Conservation (phyloP, 2,888 invertebrate genomes). For the Lepidochrysops patricia region DNA sequence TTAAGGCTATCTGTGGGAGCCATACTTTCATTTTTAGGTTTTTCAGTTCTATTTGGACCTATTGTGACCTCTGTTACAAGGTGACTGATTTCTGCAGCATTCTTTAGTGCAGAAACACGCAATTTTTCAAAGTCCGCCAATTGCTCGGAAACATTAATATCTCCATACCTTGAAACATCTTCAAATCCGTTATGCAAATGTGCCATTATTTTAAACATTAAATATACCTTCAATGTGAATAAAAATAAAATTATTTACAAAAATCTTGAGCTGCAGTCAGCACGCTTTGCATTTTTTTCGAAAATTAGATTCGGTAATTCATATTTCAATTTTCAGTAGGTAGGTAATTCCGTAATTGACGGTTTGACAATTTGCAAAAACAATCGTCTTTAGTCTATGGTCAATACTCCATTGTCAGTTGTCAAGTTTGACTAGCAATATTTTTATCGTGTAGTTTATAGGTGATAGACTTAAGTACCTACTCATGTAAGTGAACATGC, state of each 20-base stretch:
- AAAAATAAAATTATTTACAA: background rate
- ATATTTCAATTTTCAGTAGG: too few species aligned
- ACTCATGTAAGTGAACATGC: too few species aligned
- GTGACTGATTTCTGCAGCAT: slow-evolving; percentile 70
- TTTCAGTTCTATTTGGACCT: slow-evolving; percentile 49
- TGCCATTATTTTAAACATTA: background rate
- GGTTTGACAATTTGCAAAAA: background rate
- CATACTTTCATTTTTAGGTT: slow-evolving; percentile 27
- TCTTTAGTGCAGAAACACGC: slow-evolving; percentile 75
- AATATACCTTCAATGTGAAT: background rate
- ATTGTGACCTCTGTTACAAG: slow-evolving; percentile 69
- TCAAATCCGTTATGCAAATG: background rate
- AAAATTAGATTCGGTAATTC: too few species aligned
- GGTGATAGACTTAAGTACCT: too few species aligned
- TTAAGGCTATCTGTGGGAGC: slow-evolving; percentile 35
- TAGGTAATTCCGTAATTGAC: too few species aligned
- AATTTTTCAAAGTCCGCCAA: slow-evolving; percentile 62
- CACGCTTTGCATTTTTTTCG: background rate
- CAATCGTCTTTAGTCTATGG: too few species aligned
- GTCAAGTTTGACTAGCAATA: background rate
- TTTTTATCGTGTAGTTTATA: too few species aligned
- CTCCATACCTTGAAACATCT: slow-evolving; percentile 31
- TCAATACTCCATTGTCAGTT: background rate
- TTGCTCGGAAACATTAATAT: slow-evolving; percentile 44
- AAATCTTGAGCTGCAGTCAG: background rate